Conservation (phyloP, 2,888 invertebrate species). For the Parascotia fuliginaria region DNA sequence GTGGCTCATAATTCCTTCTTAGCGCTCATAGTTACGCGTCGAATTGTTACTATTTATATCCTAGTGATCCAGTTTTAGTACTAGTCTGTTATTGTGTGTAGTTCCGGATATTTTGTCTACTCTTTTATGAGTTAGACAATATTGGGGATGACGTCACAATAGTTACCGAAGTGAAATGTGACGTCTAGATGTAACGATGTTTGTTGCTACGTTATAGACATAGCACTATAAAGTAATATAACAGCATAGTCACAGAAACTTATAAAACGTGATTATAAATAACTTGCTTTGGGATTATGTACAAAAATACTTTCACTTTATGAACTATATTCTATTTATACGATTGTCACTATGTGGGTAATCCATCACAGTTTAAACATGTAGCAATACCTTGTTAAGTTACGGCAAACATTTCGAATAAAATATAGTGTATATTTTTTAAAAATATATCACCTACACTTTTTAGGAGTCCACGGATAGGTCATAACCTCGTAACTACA, state of each 20-base stretch:
- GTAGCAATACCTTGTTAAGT: conserved; percentile 24
- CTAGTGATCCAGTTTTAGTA: neutral
- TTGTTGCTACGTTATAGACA: too few species aligned
- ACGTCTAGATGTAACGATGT: too few species aligned
- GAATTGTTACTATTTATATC: neutral
- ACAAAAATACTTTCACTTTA: conserved; percentile 12
- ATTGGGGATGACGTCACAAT: too few species aligned
- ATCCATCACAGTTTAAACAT: conserved; percentile 31
- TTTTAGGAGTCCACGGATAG: too few species aligned
- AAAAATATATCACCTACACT: too few species aligned
- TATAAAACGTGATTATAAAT: too few species aligned
- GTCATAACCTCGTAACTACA: too few species aligned
- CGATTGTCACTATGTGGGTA: conserved; percentile 21
- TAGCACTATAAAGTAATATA: neutral
- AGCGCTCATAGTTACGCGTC: neutral
- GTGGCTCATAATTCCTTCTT: neutral
- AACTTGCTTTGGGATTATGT: too few species aligned
- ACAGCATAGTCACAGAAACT: too few species aligned
- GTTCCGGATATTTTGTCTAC: conserved; percentile 2
- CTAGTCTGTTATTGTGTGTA: neutral
- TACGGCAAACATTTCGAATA: conserved; percentile 19
- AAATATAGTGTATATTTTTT: too few species aligned
- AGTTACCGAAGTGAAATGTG: too few species aligned
- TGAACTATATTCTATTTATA: too few species aligned
- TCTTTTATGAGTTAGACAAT: conserved; percentile 1